Base-by-base conservation (phyloP, 2,888 invertebrate species). In the Megamerina dolium region DNA sequence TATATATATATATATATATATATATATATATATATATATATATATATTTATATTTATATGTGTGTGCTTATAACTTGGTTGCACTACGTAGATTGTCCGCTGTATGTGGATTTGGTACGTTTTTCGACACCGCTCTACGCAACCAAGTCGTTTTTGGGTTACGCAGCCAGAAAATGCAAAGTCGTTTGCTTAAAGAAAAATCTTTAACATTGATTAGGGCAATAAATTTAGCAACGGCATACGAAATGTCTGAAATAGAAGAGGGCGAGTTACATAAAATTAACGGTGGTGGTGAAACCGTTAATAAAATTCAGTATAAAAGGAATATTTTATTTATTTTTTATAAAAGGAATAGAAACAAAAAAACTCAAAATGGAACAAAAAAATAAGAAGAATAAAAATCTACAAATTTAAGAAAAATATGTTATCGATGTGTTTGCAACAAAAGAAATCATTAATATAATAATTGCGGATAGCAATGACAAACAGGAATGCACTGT, bases 131-230 rank as follows among this genome's bases (percentile, higher is more conserved):
- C 13, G 57, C 39, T 30, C 30, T 58, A 35, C 32, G 55, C 27
- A 59, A 59, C 39, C 55, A 56, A 49, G 56, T 58, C 35, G 52
- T 56, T 27, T 54, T 56, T 42, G 57, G 56, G 2, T 37, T 57
- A 37, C 29, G 45, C 16, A 53, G 48, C 38, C 40, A 46, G 20
- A 41, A 45, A 40, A 58, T 56, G 6, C 55, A 60, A 50, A 50
- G 47, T 14, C 43, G 60, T 21, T 41, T 58, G 14, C 42, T 60
- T 21, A 56, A 58, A 44, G 43, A 37, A 21, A 51, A 51, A 30
- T 41, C 55, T 17, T 41, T 56, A 35, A 50, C 51, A 2, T 37
- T 52, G 9, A 46, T 53, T 6, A 49, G 41, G 17, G 58, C 58
- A 17, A 14, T 56, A 20, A 50, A 56, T 14, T 52, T 50, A 26